phyloP scores from a whole-genome alignment of 2,113 vertebrate genomes.

The Condylura cristata region DNA sequence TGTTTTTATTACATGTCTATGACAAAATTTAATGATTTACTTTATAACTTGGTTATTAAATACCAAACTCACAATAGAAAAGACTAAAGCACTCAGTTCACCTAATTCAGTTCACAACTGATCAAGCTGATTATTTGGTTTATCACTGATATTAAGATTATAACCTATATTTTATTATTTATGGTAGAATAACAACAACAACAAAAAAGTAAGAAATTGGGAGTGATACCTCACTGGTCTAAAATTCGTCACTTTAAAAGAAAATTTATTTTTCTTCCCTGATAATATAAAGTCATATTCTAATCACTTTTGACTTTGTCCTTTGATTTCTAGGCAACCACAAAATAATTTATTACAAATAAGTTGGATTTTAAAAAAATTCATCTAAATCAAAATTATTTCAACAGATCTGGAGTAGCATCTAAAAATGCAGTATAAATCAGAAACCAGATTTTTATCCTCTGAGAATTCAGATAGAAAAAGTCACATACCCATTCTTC shows the following conservation, averaged over 20 bases:
- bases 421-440: background rate
- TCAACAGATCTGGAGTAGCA: background rate
- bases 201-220: background rate
- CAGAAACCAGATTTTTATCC: background rate
- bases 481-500: background rate
- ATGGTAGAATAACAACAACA: background rate
- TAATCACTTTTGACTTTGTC: background rate
- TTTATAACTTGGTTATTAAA: background rate
- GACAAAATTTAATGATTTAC: background rate
- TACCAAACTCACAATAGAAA: background rate
- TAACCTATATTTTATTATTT: background rate
- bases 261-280: conserved; percentile 1
- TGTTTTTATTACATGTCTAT: background rate
- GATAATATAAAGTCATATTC: background rate
- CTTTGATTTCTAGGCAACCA: background rate
- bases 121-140: background rate
- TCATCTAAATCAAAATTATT: background rate
- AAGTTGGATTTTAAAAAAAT: too few species aligned
- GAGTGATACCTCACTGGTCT: background rate
- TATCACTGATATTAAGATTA: background rate
- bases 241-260: background rate
- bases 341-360: background rate
- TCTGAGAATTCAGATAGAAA: background rate
- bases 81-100: background rate
- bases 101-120: background rate